Conservation (phyloP, 2,888 invertebrate species). For the Spodoptera picta region DNA sequence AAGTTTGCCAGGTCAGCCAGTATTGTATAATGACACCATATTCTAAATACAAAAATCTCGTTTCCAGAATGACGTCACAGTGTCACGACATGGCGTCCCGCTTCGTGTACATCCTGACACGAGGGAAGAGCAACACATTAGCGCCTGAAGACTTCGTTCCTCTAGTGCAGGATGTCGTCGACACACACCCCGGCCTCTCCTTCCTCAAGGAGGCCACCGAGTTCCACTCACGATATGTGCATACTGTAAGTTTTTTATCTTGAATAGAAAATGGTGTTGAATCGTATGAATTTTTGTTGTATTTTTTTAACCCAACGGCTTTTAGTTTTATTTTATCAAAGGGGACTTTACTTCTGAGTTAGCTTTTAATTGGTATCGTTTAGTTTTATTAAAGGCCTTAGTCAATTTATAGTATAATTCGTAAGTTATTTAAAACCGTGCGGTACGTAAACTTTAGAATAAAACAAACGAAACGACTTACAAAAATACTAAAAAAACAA, state of each 20-base stretch:
- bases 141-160: slow-evolving; percentile 97
- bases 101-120: slow-evolving; percentile 95
- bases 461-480: too few species aligned
- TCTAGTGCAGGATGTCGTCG: slow-evolving; percentile 98
- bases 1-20: too few species aligned
- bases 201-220: slow-evolving; percentile 99
- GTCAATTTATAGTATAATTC: too few species aligned
- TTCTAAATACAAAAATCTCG: background rate
- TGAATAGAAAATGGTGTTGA: background rate
- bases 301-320: background rate
- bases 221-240: slow-evolving; percentile 99
- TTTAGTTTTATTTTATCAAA: too few species aligned
- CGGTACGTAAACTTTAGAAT: too few species aligned
- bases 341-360: too few species aligned
- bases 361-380: too few species aligned
- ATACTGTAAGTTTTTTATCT: slow-evolving; percentile 91
- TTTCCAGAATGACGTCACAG: slow-evolving; percentile 92
- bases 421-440: too few species aligned
- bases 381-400: too few species aligned
- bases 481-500: too few species aligned
- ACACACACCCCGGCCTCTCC: slow-evolving; percentile 98
- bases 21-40: too few species aligned
- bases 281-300: background rate
- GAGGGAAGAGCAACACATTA: slow-evolving; percentile 91
- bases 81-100: slow-evolving; percentile 97